These are phyloP conservation scores for Drosophila nannoptera DNA, from an alignment of 1,140 invertebrate genomes.

Conservation along the genomic window DNA sequence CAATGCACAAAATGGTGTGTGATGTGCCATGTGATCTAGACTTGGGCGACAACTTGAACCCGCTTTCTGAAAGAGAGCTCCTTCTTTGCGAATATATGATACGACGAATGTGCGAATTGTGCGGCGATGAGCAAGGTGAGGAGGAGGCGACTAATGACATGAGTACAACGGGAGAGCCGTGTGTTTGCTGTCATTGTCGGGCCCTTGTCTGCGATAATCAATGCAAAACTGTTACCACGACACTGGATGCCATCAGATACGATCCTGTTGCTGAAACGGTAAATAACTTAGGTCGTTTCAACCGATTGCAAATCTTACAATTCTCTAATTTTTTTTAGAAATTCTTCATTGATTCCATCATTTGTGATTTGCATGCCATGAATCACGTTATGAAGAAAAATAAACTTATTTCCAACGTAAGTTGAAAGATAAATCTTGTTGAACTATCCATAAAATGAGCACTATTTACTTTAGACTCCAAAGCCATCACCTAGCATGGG, in stretches of 20 bases:
- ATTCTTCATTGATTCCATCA: conserved; percentile 74
- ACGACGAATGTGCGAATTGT: conserved; percentile 32
- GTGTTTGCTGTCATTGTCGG: conserved; percentile 64
- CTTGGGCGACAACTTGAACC: neutral
- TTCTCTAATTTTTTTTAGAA: conserved; percentile 43
- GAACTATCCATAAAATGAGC: too few relatives aligned
- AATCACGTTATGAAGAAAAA: conserved; percentile 62
- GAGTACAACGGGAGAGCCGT: conserved; percentile 1
- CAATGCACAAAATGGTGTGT: neutral
- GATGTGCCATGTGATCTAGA: neutral
- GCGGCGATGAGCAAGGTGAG: conserved; percentile 6
- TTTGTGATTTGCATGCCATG: conserved; percentile 70
- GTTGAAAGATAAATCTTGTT: too few relatives aligned
- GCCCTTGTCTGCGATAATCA: conserved; percentile 55
- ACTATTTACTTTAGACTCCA: neutral
- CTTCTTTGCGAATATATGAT: conserved; percentile 29
- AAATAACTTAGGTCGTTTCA: neutral
- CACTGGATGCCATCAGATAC: conserved; percentile 44
- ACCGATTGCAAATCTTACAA: neutral
- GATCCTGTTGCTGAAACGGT: conserved; percentile 64
- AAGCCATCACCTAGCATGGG: conserved; percentile 19
- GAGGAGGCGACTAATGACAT: conserved; percentile 7
- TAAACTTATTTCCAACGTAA: conserved; percentile 55
- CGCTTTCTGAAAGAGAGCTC: conserved; percentile 30
- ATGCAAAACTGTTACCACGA: conserved; percentile 53